Conservation (phyloP, 1,140 invertebrate genomes). For the Temnothorax longispinosus region DNA sequence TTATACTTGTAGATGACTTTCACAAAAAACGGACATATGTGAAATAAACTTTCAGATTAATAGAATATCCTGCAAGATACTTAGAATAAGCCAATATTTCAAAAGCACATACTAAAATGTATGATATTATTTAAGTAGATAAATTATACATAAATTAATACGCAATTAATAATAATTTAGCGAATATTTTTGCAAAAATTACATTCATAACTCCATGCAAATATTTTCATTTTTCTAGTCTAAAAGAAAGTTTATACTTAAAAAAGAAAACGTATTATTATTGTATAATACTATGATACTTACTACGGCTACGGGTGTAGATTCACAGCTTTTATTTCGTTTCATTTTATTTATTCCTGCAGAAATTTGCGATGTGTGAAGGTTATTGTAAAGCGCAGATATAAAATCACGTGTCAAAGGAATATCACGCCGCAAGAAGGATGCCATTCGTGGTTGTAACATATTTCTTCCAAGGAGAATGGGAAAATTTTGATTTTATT, state of each 20-base stretch:
- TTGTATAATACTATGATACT: constrained; percentile 12
- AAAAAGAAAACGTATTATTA: background rate
- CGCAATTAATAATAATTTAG: background rate
- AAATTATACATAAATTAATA: background rate
- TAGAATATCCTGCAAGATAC: background rate
- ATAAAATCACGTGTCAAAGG: background rate
- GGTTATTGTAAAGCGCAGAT: background rate
- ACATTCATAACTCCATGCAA: background rate
- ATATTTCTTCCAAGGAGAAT: background rate
- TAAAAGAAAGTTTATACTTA: background rate
- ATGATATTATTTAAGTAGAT: background rate
- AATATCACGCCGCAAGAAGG: background rate
- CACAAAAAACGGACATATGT: background rate
- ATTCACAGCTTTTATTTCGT: constrained; percentile 10
- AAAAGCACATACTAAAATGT: background rate
- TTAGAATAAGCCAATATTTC: background rate
- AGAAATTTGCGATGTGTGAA: constrained; percentile 44
- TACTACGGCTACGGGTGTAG: constrained; percentile 55
- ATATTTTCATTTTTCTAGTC: background rate
- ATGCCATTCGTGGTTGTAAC: constrained; percentile 3
- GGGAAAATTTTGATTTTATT: background rate
- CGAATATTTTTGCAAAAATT: background rate
- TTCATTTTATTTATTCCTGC: background rate
- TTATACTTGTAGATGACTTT: background rate
- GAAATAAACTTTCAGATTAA: background rate